Evolutionary conservation across 2,113 vertebrate species (phyloP), one percentile per base, ranked within the genome.

Genomic region (Gasterosteus aculeatus): DNA sequence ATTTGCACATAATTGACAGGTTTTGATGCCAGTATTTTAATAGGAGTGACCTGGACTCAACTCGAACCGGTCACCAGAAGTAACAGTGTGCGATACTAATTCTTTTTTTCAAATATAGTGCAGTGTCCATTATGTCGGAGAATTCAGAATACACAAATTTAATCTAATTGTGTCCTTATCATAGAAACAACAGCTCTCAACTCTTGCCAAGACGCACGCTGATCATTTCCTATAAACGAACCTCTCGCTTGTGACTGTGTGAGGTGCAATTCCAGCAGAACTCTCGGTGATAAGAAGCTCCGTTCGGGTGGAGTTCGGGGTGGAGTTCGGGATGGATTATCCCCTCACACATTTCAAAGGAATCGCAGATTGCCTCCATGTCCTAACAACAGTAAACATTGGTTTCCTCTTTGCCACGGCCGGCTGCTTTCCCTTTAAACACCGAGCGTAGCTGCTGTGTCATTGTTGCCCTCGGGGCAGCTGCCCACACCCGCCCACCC

Each of bases 1-100:
- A 61, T 76, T 82, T 72, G 16, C 71, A 78, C 67, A 39, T 73
- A 74, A 53, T 44, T 77, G 60, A 60, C 64, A 46, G 58, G 5
- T 29, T 1, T 38, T 63, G n/a, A 54, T 72, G 71, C 29, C 58
- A 51, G 19, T 73, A 18, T 35, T 61, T 81, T 26, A 54, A 7
- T 4, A 18, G 7, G 1, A 56, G 15, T 58, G 46, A 78, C 63
- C 51, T 10, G 10, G 16, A 68, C 18, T 65, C 9, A 59, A 47
- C 39, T 60, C 29, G 26, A 53, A 46, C 70, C 19, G 16, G 29
- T 5, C 57, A 53, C 9, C 39, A 18, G 12, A 39, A 42, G 26
- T 42, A 16, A 33, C 64, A 16, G 3, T 22, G 35, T 44, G 1
- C 18, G 35, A n/a, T 53, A 22, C 35, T 4, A 29, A 22, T 15